Evolutionary conservation across 2,113 vertebrate genomes (phyloP), one percentile per base, ranked within the genome.

Genomic region (Gasterosteus nipponicus): DNA sequence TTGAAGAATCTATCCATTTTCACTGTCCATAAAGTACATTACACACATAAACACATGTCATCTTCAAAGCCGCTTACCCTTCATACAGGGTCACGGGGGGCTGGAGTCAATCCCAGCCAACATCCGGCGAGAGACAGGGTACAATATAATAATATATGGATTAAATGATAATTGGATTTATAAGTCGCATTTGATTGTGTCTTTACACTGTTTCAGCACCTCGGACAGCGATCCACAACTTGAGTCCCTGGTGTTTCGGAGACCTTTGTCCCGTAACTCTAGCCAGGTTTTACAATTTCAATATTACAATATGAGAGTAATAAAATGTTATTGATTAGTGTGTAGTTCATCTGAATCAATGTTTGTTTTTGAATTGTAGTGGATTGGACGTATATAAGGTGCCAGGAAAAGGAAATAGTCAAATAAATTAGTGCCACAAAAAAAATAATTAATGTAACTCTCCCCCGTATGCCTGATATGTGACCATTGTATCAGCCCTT

Each of bases 181-280:
- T 29, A n/a, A 18, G 2, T 22, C 7, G 26, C 22, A 0, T 41
- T 26, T 53, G 19, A 22, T 59, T 67, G 15, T 41, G 39, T 19
- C 10, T 47, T 18, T 16, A 29, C 38, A 0, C 61, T 26, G 6
- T 73, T 91, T 89, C 83, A 90, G 90, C 35, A 92, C 87, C 84
- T 69, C 62, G 83, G 88, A 91, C 63, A 90, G 89, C 59, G 61
- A 47, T 7, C 77, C 87, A 79, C 22, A 26, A 26, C 79, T 35
- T 42, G 10, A 59, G 29, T 19, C 31, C 26, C 57, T 61, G 22
- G 0, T 49, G 38, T 74, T 51, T 16, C 1, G 29, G 31, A 2
- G 15, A 38, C 10, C 12, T 19, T 22, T 35, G 29, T 14, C 5
- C 6, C 18, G 3, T 38, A 12, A 39, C 9, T 42, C 31, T 19